A percentile compares a stretch with the other conserved stretches of the same genome.
These are phyloP conservation scores for Ammodytes dubius DNA, from an alignment of 2,113 vertebrate genomes.

Conservation along the genomic window DNA sequence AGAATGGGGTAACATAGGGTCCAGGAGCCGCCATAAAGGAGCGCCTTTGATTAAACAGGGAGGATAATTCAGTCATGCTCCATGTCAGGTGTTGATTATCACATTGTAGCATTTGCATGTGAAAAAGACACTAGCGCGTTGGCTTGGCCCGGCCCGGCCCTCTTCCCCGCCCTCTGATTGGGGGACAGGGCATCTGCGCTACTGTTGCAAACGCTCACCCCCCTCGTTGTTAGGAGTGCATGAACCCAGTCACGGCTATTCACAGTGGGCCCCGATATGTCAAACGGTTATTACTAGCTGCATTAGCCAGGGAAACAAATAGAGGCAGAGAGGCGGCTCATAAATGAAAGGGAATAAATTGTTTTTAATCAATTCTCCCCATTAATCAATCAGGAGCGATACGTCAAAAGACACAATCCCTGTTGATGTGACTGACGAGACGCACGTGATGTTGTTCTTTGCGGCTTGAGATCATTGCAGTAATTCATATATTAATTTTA, in stretches of 20 bases:
- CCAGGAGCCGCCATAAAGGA: conserved; percentile 36
- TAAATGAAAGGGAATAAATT: conserved; percentile 74
- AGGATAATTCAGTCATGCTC: conserved; percentile 84
- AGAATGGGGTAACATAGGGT: conserved; percentile 32
- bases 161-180: conserved; percentile 64
- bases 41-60: conserved; percentile 82
- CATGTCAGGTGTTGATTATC: conserved; percentile 89
- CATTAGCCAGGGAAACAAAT: conserved; percentile 79
- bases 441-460: not conserved
- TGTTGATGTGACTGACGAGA: conserved; percentile 39
- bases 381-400: conserved; percentile 75
- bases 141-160: conserved; percentile 44
- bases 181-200: conserved; percentile 73
- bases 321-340: conserved; percentile 65
- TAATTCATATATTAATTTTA: not conserved
- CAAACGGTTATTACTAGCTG: conserved; percentile 83
- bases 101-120: conserved; percentile 87
- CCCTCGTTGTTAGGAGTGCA: conserved; percentile 70
- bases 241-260: conserved; percentile 80
- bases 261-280: conserved; percentile 74
- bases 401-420: conserved; percentile 52
- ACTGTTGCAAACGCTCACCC: conserved; percentile 66
- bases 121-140: conserved; percentile 76
- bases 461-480: not conserved
- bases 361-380: conserved; percentile 72